Evolutionary conservation across 1,140 invertebrate species (phyloP), one percentile per base, ranked within the genome.

Genomic region (Campoletis sonorensis): DNA sequence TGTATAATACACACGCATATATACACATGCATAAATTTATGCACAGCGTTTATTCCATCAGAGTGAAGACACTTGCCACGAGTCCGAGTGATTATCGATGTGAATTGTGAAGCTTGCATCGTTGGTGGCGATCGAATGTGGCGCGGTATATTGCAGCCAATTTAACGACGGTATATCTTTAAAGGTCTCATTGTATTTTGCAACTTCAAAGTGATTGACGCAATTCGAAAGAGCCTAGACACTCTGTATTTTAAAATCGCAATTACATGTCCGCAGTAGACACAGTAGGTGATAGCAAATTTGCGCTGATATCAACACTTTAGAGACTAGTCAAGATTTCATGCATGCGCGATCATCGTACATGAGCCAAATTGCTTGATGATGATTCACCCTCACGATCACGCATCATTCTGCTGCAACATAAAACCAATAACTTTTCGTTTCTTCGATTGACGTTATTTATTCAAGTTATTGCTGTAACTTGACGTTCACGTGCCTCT

Each of bases 171-270:
- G 61, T 26, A 71, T 33, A 37, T 45, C 16, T 79, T 70, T 58
- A 79, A 79, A 82, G 77, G 70, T 58, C 58, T 79, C 58, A 79
- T 82, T 79, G 81, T 82, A 82, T 82, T 79, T 82, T 67, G 81
- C 78, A 82, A 82, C 79, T 68, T 76, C 40, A 71, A 79, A 75
- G 49, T 64, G 80, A 64, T 61, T 82, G 61, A 75, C 58, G 70
- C 76, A 82, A 82, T 78, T 78, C 37, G 61, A 45, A 45, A 37
- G 30, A 77, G 21, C 27, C 49, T 61, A 61, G 61, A 70, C n/a
- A n/a, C n/a, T n/a, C 21, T 70, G 11, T 70, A 70, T 27, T 75
- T 23, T 23, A 37, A 18, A 37, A 64, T 33, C 10, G 61, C 61
- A 11, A 64, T 64, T 64, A 64, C 10, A 26, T 13, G 23, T 27